Evolutionary conservation across 2,113 vertebrate species (phyloP), one percentile per base, ranked within the genome.

Genomic region (Megaceryle maxima): DNA sequence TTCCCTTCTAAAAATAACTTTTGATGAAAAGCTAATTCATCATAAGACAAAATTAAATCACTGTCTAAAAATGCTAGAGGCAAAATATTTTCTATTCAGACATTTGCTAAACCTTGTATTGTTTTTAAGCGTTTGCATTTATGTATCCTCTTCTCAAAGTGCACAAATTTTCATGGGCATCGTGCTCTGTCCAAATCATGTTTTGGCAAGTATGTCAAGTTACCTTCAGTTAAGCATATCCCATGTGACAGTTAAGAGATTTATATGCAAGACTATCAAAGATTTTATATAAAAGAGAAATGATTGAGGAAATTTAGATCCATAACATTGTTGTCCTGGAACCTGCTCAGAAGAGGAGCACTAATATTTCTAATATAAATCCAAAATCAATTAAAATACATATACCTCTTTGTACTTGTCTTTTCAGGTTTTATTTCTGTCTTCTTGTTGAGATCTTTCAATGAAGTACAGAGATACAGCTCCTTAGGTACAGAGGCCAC

Each of bases 401-500:
- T 43, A 73, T 97, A 98, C 99, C 96, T 99, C 94, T 98, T 99
- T 37, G 99, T 99, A 97, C 98, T 99, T 3, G 97, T 98, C 97
- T 99, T 99, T 29, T 99, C 99, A 6, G 98, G 97, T 96, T 99
- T 99, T 44, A 99, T 95, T 97, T 99, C 99, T 81, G 99, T 99
- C 95, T 99, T 99, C 97, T 99, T 99, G 92, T 99, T 99, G 85
- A 99, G 99, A 66, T 99, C 99, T 83, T 99, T 98, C 94, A 99
- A 91, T 67, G 99, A 99, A 55, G 99, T 98, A 93, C 98, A 99
- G 94, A 99, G 98, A 90, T 99, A 99, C 7, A 99, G 98, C 83
- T 99, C 99, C 97, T 99, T 99, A 95, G 98, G 98, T 92, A 98
- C 98, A 28, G 98, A 98, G 64, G 99, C 98, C 73, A 99, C 99